Evolutionary conservation across 2,888 invertebrate species (phyloP).

Genomic region (Ormyrus pomaceus): DNA sequence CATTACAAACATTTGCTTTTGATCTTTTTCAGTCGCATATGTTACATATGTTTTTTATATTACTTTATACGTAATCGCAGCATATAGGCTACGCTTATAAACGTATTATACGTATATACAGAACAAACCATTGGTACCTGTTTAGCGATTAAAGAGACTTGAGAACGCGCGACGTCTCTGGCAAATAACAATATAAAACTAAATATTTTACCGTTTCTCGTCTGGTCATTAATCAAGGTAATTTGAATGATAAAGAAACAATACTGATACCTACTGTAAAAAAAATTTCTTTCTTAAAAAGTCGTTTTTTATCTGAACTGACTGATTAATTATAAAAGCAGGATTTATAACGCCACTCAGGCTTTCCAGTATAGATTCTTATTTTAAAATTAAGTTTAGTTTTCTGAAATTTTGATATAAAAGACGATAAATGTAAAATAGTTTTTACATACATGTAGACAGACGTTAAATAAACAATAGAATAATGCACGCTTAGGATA

Average conservation of each 20-base stretch:
- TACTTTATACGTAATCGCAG: conserved; percentile 66
- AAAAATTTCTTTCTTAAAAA: no score
- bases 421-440: no score
- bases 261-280: no score
- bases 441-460: neutral
- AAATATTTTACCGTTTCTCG: no score
- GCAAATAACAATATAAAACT: neutral
- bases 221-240: no score
- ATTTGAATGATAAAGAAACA: no score
- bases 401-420: no score
- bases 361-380: no score
- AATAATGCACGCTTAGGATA: neutral
- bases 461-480: neutral
- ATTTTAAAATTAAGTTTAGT: no score
- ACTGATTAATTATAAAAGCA: no score
- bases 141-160: conserved; percentile 70
- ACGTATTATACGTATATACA: conserved; percentile 59
- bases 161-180: neutral
- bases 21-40: conserved; percentile 65
- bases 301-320: no score
- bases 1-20: conserved; percentile 73
- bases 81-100: conserved; percentile 71
- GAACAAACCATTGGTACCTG: conserved; percentile 69
- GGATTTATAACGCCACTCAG: no score
- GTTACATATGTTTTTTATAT: conserved; percentile 58